These are phyloP conservation scores for Argynnis bischoffii DNA, from an alignment of 2,888 invertebrate genomes.

Conservation along the genomic window DNA sequence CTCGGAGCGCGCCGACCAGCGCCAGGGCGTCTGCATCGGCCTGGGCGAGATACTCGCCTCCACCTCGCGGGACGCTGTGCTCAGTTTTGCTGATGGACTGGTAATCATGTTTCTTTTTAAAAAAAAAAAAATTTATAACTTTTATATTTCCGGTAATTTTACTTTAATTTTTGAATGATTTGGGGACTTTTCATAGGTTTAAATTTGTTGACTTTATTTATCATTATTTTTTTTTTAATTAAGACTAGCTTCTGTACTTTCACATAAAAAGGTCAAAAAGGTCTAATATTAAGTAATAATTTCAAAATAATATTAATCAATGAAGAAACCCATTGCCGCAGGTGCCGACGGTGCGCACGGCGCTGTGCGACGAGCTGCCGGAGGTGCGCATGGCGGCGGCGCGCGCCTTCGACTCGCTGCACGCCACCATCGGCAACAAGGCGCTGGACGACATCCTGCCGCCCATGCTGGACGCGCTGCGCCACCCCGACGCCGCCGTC, in stretches of 20 bases:
- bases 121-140: too few relatives aligned
- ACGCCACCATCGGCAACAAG: conserved; percentile 95
- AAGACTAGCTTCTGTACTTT: too few relatives aligned
- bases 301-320: too few relatives aligned
- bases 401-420: conserved; percentile 97
- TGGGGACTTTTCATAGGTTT: too few relatives aligned
- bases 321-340: conserved; percentile 26
- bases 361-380: conserved; percentile 95
- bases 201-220: too few relatives aligned
- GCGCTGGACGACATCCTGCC: conserved; percentile 98
- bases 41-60: conserved; percentile 98
- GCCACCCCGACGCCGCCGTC: conserved; percentile 88
- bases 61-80: conserved; percentile 96
- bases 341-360: conserved; percentile 95
- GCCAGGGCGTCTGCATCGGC: conserved; percentile 99
- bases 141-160: background rate
- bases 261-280: too few relatives aligned
- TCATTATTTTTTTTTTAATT: too few relatives aligned
- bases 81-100: conserved; percentile 83
- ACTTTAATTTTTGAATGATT: too few relatives aligned
- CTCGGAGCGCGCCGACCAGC: conserved; percentile 95
- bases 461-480: conserved; percentile 89
- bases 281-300: too few relatives aligned
- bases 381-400: conserved; percentile 98
- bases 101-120: conserved; percentile 35